phyloP scores from a whole-genome alignment of 2,888 invertebrate species.

The Eilema sororculum region DNA sequence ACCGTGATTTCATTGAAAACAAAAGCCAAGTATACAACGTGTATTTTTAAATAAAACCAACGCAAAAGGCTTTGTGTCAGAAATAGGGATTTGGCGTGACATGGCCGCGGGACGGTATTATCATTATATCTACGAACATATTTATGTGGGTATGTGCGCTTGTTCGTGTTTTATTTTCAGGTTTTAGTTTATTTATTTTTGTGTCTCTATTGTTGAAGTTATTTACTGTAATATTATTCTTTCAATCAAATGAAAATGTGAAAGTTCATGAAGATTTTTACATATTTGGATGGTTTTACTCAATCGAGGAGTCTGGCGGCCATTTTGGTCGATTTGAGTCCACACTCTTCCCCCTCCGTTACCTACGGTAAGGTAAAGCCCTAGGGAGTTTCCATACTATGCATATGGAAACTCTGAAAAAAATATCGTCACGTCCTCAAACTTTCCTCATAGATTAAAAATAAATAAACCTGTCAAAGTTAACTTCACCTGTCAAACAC shows the following conservation, averaged over 20 bases:
- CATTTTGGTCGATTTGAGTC: too few species aligned
- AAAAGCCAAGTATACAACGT: conserved; percentile 40
- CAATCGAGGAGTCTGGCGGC: too few species aligned
- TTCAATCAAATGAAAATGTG: not conserved
- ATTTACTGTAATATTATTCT: not conserved
- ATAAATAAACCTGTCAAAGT: not conserved
- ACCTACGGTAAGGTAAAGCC: not conserved
- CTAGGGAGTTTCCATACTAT: not conserved
- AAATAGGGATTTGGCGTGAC: conserved; percentile 73
- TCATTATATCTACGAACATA: conserved; percentile 68
- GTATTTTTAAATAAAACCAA: conserved; percentile 65
- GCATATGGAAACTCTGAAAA: not conserved
- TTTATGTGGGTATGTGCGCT: conserved; percentile 26
- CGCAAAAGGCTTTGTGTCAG: conserved; percentile 66
- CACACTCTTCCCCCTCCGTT: too few species aligned
- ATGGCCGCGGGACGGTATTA: conserved; percentile 67
- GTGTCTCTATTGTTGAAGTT: not conserved
- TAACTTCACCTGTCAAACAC: not conserved
- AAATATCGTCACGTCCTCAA: not conserved
- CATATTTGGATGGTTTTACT: too few species aligned
- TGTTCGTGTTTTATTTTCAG: conserved; percentile 36
- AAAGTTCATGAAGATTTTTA: too few species aligned
- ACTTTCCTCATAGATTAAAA: conserved; percentile 12
- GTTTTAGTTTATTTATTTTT: conserved; percentile 7
- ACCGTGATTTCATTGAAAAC: conserved; percentile 49